phyloP scores from a whole-genome alignment of 2,113 vertebrate species.

The Pituophis catenifer region DNA sequence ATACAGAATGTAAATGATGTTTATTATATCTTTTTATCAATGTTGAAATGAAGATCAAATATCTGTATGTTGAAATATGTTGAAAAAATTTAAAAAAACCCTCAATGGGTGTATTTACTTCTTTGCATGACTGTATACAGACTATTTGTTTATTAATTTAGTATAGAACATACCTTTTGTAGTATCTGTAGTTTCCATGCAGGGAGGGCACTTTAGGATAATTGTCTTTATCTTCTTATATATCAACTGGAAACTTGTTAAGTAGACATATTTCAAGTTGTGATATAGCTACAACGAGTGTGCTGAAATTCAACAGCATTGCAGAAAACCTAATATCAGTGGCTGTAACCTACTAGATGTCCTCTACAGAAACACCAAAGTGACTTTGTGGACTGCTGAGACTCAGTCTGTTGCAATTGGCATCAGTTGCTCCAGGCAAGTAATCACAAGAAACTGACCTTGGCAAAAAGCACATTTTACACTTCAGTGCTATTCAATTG shows the following conservation, averaged over 20 bases:
- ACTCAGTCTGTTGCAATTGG: constrained; percentile 74
- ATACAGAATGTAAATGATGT: neutral
- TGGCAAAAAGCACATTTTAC: constrained; percentile 71
- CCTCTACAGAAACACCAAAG: constrained; percentile 62
- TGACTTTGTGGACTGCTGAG: constrained; percentile 72
- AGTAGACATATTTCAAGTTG: neutral
- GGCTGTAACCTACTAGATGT: constrained; percentile 60
- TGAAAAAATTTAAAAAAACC: neutral
- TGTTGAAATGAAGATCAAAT: neutral
- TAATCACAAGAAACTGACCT: constrained; percentile 74
- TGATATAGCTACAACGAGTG: constrained; percentile 26
- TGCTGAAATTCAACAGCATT: constrained; percentile 51
- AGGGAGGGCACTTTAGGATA: neutral
- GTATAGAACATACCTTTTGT: neutral
- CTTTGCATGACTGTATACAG: neutral
- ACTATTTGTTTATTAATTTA: neutral
- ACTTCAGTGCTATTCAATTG: constrained; percentile 64
- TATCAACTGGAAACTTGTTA: neutral
- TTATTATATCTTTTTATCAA: neutral
- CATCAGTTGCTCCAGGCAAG: constrained; percentile 67
- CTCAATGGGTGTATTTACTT: neutral
- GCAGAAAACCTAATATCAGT: constrained; percentile 42
- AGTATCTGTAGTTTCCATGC: neutral
- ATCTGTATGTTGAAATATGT: neutral
- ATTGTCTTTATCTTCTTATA: neutral